Evolutionary conservation across 2,888 invertebrate genomes (phyloP), one percentile per base, ranked within the genome.

Genomic region (Portevinia maculata): DNA sequence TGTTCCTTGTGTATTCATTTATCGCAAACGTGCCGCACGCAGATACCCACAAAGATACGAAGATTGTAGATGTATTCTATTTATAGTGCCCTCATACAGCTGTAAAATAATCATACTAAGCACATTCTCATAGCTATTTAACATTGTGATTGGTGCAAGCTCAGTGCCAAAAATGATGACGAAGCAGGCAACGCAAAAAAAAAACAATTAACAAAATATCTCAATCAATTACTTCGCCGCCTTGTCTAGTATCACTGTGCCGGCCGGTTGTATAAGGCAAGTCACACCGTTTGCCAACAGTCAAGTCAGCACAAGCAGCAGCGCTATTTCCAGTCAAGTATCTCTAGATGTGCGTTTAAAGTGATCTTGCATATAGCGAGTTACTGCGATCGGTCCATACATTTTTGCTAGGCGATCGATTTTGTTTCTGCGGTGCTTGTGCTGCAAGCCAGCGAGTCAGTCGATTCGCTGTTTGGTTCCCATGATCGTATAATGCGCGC

Each of bases 151-250:
- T 24, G 48, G 41, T 60, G 62, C 15, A 48, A 37, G 46, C 60
- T 76, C 21, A 39, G 39, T 34, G 5, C 17, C 32, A 39, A 37
- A 34, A 34, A 52, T 60, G 37, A 60, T 52, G 52, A 65, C 69
- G 24, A 44, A 67, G 24, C 32, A 52, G 24, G 39, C 8, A n/a
- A 44, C 3, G 11, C 13, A 6, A 24, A 30, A 15, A 64, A 9
- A 37, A 46, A 62, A 28, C 28, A 28, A 19, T 15, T 24, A 69
- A 70, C 48, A 57, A 85, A 85, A 85, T 86, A 85, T 84, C 85
- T 85, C 85, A 85, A 85, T 86, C 85, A 86, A 86, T 86, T 85
- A 86, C 74, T 74, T 79, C 74, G 70, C 79, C 65, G 71, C 55
- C 65, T 67, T 78, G 83, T 83, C 83, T 83, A 62, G 78, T 32